Percentiles rank a stretch among this genome's conserved stretches.
phyloP scores from a whole-genome alignment of 2,113 vertebrate species.

The Tetrao urogallus region DNA sequence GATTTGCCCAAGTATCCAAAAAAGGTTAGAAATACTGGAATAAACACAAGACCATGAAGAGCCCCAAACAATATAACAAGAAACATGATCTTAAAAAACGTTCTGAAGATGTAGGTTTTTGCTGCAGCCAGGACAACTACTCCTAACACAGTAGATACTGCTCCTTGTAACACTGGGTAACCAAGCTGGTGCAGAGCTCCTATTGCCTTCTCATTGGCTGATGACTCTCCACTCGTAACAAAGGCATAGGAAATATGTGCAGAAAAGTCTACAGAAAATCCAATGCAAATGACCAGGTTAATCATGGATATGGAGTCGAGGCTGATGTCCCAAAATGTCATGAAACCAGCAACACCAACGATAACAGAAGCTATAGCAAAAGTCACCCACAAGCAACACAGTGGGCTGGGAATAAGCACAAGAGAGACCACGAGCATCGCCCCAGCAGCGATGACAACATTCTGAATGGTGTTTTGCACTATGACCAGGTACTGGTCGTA shows the following conservation, averaged over 20 bases:
- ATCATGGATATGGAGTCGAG: conserved; percentile 87
- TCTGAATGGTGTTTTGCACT: conserved; percentile 81
- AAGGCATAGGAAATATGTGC: conserved; percentile 88
- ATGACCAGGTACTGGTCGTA: conserved; percentile 86
- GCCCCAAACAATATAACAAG: conserved; percentile 85
- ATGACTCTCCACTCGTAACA: conserved; percentile 70
- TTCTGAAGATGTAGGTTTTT: conserved; percentile 83
- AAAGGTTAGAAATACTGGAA: conserved; percentile 87
- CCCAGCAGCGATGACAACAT: conserved; percentile 71
- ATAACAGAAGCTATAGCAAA: conserved; percentile 83
- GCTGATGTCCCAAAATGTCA: conserved; percentile 75
- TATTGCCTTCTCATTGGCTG: conserved; percentile 69
- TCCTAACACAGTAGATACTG: conserved; percentile 82
- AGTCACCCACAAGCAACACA: conserved; percentile 87
- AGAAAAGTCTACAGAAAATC: conserved; percentile 90
- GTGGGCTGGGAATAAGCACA: conserved; percentile 80
- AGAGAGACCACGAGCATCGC: conserved; percentile 84
- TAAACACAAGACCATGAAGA: conserved; percentile 83
- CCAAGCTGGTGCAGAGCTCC: conserved; percentile 83
- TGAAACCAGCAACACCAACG: conserved; percentile 85
- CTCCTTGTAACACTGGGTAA: conserved; percentile 83
- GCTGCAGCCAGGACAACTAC: conserved; percentile 78
- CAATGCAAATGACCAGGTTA: conserved; percentile 89
- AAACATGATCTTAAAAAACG: conserved; percentile 89
- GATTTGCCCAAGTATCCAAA: conserved; percentile 56